Conservation (phyloP, 2,888 invertebrate genomes). For the Phengaris alcon region DNA sequence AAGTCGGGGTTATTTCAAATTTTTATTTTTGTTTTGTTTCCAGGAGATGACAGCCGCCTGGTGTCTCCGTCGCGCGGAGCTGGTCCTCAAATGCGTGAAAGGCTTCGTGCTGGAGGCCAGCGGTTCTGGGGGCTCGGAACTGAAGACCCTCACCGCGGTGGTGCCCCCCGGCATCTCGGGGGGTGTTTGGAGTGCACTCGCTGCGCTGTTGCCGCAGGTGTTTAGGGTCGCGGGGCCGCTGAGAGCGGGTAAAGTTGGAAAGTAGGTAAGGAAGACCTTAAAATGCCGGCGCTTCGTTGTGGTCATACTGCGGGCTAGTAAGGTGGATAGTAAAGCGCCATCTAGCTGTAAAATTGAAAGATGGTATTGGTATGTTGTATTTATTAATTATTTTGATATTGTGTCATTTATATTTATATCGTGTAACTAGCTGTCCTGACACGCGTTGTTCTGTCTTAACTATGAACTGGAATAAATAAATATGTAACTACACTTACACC, state of each 20-base stretch:
- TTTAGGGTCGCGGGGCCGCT: slow-evolving; percentile 97
- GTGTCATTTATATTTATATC: too few relatives aligned
- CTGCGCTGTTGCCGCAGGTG: slow-evolving; percentile 94
- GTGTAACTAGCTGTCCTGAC: too few relatives aligned
- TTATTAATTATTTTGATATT: too few relatives aligned
- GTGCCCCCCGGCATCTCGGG: slow-evolving; percentile 45
- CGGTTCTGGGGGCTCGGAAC: slow-evolving; percentile 93
- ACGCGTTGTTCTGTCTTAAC: too few relatives aligned
- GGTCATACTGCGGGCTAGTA: too few relatives aligned
- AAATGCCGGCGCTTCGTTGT: too few relatives aligned
- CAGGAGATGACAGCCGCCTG: slow-evolving; percentile 96
- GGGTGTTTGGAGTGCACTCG: slow-evolving; percentile 79
- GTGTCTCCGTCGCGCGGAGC: slow-evolving; percentile 97
- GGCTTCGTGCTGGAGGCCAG: slow-evolving; percentile 99
- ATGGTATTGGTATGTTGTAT: too few relatives aligned
- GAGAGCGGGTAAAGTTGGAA: slow-evolving; percentile 29
- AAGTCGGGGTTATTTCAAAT: too few relatives aligned
- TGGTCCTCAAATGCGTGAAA: slow-evolving; percentile 99
- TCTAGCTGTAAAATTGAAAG: too few relatives aligned
- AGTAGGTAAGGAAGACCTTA: neutral
- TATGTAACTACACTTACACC: too few relatives aligned
- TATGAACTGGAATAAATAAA: too few relatives aligned
- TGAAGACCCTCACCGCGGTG: slow-evolving; percentile 84
- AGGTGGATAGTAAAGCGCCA: too few relatives aligned
- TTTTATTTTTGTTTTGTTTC: neutral